Conservation (phyloP, 2,797 vertebrate genomes). For the Chiloscyllium punctatum region DNA sequence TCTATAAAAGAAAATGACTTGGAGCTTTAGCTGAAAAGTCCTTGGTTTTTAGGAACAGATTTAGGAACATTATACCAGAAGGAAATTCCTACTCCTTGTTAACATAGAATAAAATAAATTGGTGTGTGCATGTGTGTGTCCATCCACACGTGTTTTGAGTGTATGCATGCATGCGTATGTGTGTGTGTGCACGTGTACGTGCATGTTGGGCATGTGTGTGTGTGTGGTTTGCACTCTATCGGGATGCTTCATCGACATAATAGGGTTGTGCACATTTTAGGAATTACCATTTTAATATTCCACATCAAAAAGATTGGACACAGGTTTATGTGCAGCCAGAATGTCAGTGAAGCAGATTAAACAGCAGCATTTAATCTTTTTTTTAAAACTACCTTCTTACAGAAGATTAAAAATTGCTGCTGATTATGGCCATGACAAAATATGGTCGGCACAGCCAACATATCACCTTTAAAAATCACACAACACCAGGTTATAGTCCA, state of each 20-base stretch:
- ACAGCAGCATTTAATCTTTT: neutral
- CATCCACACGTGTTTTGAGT: no score
- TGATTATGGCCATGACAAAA: no score
- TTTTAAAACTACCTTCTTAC: no score
- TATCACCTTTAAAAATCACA: no score
- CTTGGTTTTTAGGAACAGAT: neutral
- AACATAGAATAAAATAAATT: neutral
- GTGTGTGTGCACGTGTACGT: no score
- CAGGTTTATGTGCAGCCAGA: neutral
- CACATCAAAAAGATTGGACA: neutral
- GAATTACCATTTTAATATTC: neutral
- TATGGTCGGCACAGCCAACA: neutral
- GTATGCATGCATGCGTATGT: no score
- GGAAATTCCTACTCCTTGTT: neutral
- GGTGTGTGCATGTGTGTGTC: neutral
- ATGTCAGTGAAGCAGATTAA: neutral
- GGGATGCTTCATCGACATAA: neutral
- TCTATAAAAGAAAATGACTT: neutral
- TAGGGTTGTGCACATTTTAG: neutral
- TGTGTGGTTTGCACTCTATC: neutral
- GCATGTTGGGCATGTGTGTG: no score
- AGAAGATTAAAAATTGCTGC: neutral
- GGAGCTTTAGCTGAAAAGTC: neutral
- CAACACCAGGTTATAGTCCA: no score
- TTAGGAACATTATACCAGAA: neutral